Base-by-base conservation (phyloP, 2,113 vertebrate genomes). In the Motacilla alba region DNA sequence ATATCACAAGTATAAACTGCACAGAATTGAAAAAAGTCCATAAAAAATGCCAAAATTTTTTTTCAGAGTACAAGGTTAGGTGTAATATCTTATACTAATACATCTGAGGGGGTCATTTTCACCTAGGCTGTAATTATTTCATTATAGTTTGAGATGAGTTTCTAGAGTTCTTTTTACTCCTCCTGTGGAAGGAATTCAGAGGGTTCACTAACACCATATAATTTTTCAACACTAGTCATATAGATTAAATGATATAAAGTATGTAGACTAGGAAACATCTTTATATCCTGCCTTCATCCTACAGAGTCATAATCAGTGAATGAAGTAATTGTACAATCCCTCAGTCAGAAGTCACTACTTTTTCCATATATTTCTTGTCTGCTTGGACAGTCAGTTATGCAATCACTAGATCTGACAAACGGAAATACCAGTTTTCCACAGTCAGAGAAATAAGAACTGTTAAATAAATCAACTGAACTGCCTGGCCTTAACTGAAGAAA, bases 101-200 rank as follows among this genome's bases (percentile, higher is more conserved):
- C 8, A 73, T 46, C 28, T 82, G 43, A 89, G 15, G 41, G n/a
- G 13, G 28, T 60, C 20, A 90, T 75, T 91, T 92, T 96, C 72
- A 93, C n/a, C 68, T 89, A 70, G 67, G 63, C 12, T 91, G 64
- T 77, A 90, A 81, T 76, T 53, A 64, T 90, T 72, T 97, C 33
- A 46, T 37, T 74, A 41, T 39, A 87, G 37, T 81, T 41, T 62
- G 59, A 73, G 49, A 72, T 56, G 37, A 91, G 10, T 67, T 89
- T 92, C 89, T 95, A 55, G 46, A 94, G 64, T 22, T 68, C 41
- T 56, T 93, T 28, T 87, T 93, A 24, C 20, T 91, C 95, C 69
- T 91, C 27, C 63, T 85, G 56, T 47, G 27, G 46, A 95, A 90
- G 46, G 64, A 94, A 88, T 41, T 68, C 83, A 89, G 73, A 55